Percentiles rank a stretch among this genome's conserved stretches.
These are phyloP conservation scores for Macaria liturata DNA, from an alignment of 2,888 invertebrate genomes.

Conservation along the genomic window DNA sequence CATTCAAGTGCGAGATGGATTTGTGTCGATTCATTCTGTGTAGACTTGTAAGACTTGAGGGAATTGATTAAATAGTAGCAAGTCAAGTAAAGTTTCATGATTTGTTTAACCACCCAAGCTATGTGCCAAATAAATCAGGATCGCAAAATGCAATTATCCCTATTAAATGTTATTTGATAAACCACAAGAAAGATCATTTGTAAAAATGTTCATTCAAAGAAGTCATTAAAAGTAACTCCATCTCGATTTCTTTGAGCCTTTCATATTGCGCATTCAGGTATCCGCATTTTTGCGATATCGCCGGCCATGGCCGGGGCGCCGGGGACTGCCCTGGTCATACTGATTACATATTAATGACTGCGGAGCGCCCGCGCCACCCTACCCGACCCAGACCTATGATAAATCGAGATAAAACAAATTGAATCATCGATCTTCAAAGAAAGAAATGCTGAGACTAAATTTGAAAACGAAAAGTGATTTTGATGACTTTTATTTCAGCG, in stretches of 20 bases:
- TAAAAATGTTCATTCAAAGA: too few species aligned
- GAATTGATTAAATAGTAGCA: too few species aligned
- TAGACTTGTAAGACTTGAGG: too few species aligned
- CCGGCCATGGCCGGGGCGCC: conserved; percentile 10
- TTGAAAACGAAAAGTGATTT: conserved; percentile 8
- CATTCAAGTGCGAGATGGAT: too few species aligned
- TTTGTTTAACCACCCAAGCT: too few species aligned
- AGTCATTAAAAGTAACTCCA: too few species aligned
- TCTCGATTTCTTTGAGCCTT: conserved; percentile 2
- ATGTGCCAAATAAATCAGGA: too few species aligned
- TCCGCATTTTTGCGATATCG: conserved; percentile 31
- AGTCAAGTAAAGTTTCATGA: too few species aligned
- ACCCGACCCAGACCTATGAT: conserved; percentile 51
- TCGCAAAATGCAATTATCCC: too few species aligned
- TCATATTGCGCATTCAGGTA: conserved; percentile 17
- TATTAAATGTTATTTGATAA: too few species aligned
- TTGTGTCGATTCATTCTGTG: too few species aligned
- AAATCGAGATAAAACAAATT: conserved; percentile 58
- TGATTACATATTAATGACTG: conserved; percentile 77
- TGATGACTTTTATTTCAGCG: background rate
- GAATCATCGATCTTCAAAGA: conserved; percentile 50
- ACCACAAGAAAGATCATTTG: too few species aligned
- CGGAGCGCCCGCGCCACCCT: conserved; percentile 40
- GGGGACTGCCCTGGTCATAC: conserved; percentile 46
- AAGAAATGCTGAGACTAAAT: conserved; percentile 32